phyloP scores from a whole-genome alignment of 2,797 vertebrate species.

The Lemur catta region DNA sequence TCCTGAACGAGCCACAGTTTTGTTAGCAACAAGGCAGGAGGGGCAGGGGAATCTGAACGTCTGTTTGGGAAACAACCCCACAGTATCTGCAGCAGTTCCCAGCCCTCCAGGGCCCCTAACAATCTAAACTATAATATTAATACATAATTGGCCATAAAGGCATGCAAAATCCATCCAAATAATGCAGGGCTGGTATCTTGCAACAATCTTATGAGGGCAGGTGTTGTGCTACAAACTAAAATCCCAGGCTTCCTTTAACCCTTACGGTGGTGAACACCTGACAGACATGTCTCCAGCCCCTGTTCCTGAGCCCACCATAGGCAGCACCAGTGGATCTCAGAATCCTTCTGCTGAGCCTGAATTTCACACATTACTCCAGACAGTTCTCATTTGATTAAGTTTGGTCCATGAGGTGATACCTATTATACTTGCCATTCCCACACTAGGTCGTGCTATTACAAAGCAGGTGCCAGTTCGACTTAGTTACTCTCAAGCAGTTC shows the following conservation, averaged over 20 bases:
- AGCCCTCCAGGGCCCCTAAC: not conserved
- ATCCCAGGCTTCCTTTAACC: not conserved
- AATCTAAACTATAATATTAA: not conserved
- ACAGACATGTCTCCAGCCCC: not conserved
- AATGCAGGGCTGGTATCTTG: not conserved
- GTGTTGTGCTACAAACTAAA: not conserved
- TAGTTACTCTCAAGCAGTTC: not conserved
- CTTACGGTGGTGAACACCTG: not conserved
- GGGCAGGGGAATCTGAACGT: not conserved
- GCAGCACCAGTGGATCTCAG: not conserved
- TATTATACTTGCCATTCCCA: not conserved
- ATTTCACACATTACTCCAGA: not conserved
- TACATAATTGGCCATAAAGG: not conserved
- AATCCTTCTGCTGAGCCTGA: not conserved
- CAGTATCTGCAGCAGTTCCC: not conserved
- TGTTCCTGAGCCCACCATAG: not conserved
- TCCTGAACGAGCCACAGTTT: not conserved
- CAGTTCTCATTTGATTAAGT: not conserved
- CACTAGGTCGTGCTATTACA: not conserved
- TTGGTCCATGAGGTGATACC: not conserved
- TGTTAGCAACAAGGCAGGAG: not conserved
- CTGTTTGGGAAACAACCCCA: not conserved
- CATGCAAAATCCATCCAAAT: not conserved
- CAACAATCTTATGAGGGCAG: not conserved
- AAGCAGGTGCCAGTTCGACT: constrained; percentile 2